Evolutionary conservation across 2,888 invertebrate genomes (phyloP).

Genomic region (Hypselothyrea guttata): DNA sequence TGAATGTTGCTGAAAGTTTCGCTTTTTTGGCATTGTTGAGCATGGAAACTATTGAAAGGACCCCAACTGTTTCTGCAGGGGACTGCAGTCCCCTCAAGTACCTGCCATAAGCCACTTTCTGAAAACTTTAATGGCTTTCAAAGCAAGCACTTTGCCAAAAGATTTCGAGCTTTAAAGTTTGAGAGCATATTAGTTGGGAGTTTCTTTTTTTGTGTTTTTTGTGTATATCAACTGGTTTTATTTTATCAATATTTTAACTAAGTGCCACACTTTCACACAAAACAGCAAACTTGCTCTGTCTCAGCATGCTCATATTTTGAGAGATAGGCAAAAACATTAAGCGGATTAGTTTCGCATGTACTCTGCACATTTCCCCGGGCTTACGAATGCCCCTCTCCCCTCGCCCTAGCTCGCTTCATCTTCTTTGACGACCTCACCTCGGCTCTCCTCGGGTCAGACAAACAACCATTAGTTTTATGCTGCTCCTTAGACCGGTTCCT

Average conservation of each 20-base stretch:
- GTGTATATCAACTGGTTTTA: conserved; percentile 24
- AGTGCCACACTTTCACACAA: conserved; percentile 25
- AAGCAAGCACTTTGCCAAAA: conserved; percentile 21
- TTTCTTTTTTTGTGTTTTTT: too few relatives aligned
- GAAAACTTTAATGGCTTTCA: conserved; percentile 34
- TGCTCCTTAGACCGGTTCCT: conserved; percentile 17
- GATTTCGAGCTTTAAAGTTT: conserved; percentile 23
- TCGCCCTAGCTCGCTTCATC: not conserved
- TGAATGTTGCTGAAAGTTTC: conserved; percentile 37
- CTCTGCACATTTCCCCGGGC: conserved; percentile 18
- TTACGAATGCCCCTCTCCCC: not conserved
- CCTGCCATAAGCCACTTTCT: not conserved
- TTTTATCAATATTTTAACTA: conserved; percentile 40
- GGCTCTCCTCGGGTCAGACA: conserved; percentile 21
- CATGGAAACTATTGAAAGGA: conserved; percentile 11
- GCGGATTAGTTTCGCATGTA: conserved; percentile 66
- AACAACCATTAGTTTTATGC: conserved; percentile 45
- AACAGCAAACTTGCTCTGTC: conserved; percentile 22
- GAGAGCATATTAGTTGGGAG: conserved; percentile 23
- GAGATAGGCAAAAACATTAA: conserved; percentile 72
- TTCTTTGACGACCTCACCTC: not conserved
- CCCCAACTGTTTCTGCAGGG: not conserved
- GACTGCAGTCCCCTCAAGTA: conserved; percentile 10
- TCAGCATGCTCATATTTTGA: conserved; percentile 51
- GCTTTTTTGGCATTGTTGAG: conserved; percentile 27